Evolutionary conservation across 2,113 vertebrate genomes (phyloP).

Genomic region (Paratilapia polleni): DNA sequence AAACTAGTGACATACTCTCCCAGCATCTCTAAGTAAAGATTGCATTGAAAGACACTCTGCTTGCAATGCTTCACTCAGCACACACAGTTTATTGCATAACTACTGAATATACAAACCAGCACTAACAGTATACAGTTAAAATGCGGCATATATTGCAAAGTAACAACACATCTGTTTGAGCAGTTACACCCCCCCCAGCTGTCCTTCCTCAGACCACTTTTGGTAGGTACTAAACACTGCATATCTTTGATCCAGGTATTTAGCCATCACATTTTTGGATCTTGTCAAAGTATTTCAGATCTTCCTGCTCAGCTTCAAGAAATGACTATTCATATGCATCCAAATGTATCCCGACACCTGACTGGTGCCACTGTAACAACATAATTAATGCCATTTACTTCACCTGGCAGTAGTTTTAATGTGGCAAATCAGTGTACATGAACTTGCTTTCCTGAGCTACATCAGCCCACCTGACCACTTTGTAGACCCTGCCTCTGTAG

Average conservation of each 20-base stretch:
- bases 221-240: background rate
- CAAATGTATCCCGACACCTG: background rate
- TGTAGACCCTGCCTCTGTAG: slow-evolving; percentile 80
- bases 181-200: background rate
- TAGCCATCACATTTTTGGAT: background rate
- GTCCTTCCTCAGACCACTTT: background rate
- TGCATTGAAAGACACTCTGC: background rate
- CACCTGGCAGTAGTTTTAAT: background rate
- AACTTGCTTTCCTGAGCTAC: slow-evolving; percentile 37
- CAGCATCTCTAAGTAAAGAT: background rate
- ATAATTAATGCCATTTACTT: background rate
- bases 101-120: background rate
- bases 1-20: too few species aligned
- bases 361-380: background rate
- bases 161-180: too few species aligned
- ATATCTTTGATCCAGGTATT: background rate
- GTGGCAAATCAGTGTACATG: background rate
- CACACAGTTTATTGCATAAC: too few species aligned
- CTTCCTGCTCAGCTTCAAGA: background rate
- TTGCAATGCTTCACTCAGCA: background rate
- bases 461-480: slow-evolving; percentile 84
- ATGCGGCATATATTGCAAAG: background rate
- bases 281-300: background rate
- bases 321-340: background rate
- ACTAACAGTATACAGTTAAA: background rate